Base-by-base conservation (phyloP, 2,797 vertebrate genomes). In the Rousettus madagascariensis region DNA sequence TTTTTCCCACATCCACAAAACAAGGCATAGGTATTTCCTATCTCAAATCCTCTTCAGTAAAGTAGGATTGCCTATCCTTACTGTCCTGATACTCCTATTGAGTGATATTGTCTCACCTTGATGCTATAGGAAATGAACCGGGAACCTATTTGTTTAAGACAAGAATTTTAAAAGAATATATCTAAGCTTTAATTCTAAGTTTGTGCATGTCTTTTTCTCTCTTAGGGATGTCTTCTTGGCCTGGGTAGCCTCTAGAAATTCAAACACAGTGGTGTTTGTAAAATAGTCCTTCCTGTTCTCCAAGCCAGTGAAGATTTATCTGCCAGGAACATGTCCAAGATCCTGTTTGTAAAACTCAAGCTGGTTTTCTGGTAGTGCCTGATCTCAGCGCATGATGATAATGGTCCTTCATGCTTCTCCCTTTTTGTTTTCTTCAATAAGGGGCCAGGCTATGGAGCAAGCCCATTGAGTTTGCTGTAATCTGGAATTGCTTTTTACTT, bases 231-330 rank as follows among this genome's bases (percentile, higher is more conserved):
- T 99, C 43, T 99, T 99, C 97, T 98, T 98, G 97, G 98, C 99
- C 13, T 99, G 99, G 99, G 98, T 99, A 97, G 99, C 99, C 59
- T 98, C 99, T 95, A 98, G 98, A 97, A 99, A 97, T 96, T 98
- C 99, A 96, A 98, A 89, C 95, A 97, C 99, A 86, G 98, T 99
- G 88, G 99, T 99, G 0, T 98, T 98, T 63, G 99, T 99, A 74
- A 99, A 99, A 97, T 99, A 98, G 98, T 93, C 91, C 92, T 94
- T 93, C 74, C 57, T 95, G 36, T 91, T 87, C 85, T 96, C 63
- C 92, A 96, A 96, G 93, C 74, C 87, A 86, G 75, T 95, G 95
- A 97, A 97, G 97, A 97, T 57, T 77, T 72, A 83, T 59, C 93
- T 91, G 77, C 95, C 57, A 88, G 85, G 75, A 94, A 97, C 65